phyloP scores from a whole-genome alignment of 37 sponge, comb jelly and placozoan genomes.

The Axinella damicornis region DNA sequence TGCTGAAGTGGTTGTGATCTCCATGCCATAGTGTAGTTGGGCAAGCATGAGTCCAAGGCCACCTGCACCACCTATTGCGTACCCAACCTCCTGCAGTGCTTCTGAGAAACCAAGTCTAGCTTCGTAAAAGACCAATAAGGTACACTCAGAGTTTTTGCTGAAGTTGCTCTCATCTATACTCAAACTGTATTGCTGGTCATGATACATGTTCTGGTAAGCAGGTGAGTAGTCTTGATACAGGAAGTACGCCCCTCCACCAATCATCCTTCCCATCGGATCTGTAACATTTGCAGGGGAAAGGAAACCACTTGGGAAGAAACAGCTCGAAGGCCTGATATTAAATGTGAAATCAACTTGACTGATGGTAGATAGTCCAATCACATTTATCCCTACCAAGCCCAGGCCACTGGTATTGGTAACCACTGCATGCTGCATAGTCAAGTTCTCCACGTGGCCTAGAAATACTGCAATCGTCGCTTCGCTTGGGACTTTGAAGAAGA shows the following conservation, averaged over 20 bases:
- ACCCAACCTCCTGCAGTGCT: not conserved
- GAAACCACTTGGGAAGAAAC: not conserved
- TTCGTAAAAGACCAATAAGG: not conserved
- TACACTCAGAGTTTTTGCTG: slow-evolving; percentile 12
- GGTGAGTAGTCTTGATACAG: slow-evolving; percentile 33
- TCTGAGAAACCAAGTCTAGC: not conserved
- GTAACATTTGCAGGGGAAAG: not conserved
- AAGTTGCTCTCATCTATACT: not conserved
- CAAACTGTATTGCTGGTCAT: not conserved
- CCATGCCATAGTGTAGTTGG: slow-evolving; percentile 3
- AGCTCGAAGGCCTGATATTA: not conserved
- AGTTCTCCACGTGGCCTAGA: slow-evolving; percentile 7
- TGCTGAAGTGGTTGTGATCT: slow-evolving; percentile 1
- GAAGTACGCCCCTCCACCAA: slow-evolving; percentile 52
- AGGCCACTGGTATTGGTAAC: slow-evolving; percentile 32
- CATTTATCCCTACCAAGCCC: slow-evolving; percentile 51
- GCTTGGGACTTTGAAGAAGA: not conserved
- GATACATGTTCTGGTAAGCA: not conserved
- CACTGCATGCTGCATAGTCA: slow-evolving; percentile 18
- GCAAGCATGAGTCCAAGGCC: slow-evolving; percentile 1
- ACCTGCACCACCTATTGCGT: slow-evolving; percentile 20
- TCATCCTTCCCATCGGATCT: not conserved
- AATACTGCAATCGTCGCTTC: not conserved
- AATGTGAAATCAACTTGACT: not conserved
- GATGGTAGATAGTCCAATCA: slow-evolving; percentile 25